Evolutionary conservation across 2,888 invertebrate species (phyloP), one percentile per base, ranked within the genome.

Genomic region (Cylloceria caligata): DNA sequence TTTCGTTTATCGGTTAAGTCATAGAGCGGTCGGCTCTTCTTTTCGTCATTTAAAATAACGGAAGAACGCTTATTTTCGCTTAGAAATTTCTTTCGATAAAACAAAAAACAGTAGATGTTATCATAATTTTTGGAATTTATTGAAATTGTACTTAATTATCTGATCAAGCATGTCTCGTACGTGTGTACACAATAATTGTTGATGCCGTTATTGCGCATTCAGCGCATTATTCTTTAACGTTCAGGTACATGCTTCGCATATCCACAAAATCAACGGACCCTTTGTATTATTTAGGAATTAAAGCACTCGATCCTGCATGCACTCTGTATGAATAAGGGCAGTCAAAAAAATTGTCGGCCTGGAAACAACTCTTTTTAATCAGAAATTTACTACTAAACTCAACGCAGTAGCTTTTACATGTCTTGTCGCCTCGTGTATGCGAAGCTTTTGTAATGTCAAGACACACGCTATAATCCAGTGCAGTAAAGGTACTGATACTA

Each of bases 401-500:
- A 34, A 16, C 16, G 7, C 19, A 30, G 5, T 7, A 9, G 19
- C n/a, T 60, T 30, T 6, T 60, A 3, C 16, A 55, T 13, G 27
- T 27, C 11, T n/a, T n/a, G 1, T 7, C 13, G 30, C n/a, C 16
- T 34, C 16, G 34, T 7, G 7, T 57, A 27, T 55, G 16, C n/a
- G 2, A 34, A 57, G 30, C 16, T 57, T 34, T 3, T 16, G 16
- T 16, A n/a, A 27, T 36, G 45, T 21, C 24, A 24, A 42, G 45
- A 64, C 16, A n/a, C 62, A 39, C 3, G 16, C 4, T 39, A 1
- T 42, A 42, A 42, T 45, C 42, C 11, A 64, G 42, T 27, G 64
- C 6, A 42, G 64, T 21, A 24, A 42, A 64, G 24, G 45, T 24
- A 64, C 13, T n/a, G 24, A 42, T n/a, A 39, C n/a, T 42, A 42